Percentiles rank a stretch among this genome's conserved stretches.
Conservation (phyloP, 2,113 vertebrate genomes). For the Paradoxurus hermaphroditus region DNA sequence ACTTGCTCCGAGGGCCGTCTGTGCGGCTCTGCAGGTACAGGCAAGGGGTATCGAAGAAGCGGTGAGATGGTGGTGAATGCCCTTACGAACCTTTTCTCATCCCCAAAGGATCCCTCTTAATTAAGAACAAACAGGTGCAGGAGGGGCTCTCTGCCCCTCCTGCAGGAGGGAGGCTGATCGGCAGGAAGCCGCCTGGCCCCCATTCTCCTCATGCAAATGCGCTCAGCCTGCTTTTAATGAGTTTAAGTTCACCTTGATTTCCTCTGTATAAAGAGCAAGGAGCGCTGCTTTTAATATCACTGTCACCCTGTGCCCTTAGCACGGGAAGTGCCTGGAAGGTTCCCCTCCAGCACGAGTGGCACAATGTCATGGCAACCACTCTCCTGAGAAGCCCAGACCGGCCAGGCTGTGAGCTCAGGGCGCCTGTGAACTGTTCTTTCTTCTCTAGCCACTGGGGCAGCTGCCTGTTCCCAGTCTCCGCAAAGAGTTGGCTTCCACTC, state of each 20-base stretch:
- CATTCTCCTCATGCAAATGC: slow-evolving; percentile 58
- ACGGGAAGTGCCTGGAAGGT: slow-evolving; percentile 61
- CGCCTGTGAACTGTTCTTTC: not conserved
- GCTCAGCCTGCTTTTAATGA: slow-evolving; percentile 62
- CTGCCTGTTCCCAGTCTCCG: not conserved
- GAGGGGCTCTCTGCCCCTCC: not conserved
- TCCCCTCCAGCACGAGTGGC: slow-evolving; percentile 31
- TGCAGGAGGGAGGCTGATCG: slow-evolving; percentile 31
- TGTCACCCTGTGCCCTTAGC: slow-evolving; percentile 46
- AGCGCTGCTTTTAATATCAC: not conserved
- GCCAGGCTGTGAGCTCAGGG: not conserved
- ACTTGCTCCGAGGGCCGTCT: not conserved
- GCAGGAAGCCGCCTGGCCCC: not conserved
- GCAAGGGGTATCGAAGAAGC: not conserved
- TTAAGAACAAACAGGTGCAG: not conserved
- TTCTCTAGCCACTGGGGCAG: not conserved
- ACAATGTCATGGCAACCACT: slow-evolving; percentile 67
- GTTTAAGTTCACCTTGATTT: slow-evolving; percentile 79
- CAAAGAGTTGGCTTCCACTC: no score
- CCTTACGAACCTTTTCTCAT: not conserved
- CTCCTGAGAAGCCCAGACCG: not conserved
- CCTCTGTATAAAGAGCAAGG: slow-evolving; percentile 73
- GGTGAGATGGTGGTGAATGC: not conserved
- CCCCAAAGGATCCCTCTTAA: not conserved
- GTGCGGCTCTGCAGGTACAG: not conserved